Conservation (phyloP, 2,113 vertebrate genomes). For the Sceloporus undulatus region DNA sequence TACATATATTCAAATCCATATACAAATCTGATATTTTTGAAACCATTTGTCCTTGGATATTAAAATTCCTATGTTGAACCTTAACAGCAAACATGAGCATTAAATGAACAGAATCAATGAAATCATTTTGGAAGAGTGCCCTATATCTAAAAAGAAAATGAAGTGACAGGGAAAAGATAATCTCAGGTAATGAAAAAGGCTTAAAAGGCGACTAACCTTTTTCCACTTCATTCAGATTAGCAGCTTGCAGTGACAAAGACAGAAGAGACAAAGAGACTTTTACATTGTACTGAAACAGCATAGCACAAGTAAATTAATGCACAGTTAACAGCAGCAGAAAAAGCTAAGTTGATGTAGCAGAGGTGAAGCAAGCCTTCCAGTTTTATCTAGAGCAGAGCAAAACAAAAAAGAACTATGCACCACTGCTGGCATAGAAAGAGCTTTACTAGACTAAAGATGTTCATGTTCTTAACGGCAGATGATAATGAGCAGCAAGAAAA, state of each 20-base stretch:
- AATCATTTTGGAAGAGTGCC: constrained; percentile 57
- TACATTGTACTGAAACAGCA: constrained; percentile 81
- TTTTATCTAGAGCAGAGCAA: constrained; percentile 74
- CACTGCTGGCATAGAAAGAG: constrained; percentile 24
- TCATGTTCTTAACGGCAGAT: constrained; percentile 44
- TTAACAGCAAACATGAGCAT: neutral
- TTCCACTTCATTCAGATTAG: constrained; percentile 99
- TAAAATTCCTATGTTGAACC: neutral
- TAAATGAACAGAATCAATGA: constrained; percentile 26
- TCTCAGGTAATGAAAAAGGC: constrained; percentile 76
- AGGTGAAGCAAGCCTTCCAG: constrained; percentile 64
- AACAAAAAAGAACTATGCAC: constrained; percentile 58
- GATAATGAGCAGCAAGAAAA: constrained; percentile 54
- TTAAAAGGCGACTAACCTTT: constrained; percentile 97
- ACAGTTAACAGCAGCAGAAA: constrained; percentile 78
- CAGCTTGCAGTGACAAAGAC: constrained; percentile 92
- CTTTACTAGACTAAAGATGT: constrained; percentile 26
- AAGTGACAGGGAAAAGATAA: constrained; percentile 70
- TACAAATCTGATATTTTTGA: neutral
- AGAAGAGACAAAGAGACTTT: constrained; percentile 89
- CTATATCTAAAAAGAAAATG: constrained; percentile 71
- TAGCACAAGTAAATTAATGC: constrained; percentile 79
- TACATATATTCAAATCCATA: neutral
- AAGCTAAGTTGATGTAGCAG: constrained; percentile 59
- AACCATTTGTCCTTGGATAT: constrained; percentile 6